Conservation (phyloP, 2,797 vertebrate genomes). For the Menidia menidia region DNA sequence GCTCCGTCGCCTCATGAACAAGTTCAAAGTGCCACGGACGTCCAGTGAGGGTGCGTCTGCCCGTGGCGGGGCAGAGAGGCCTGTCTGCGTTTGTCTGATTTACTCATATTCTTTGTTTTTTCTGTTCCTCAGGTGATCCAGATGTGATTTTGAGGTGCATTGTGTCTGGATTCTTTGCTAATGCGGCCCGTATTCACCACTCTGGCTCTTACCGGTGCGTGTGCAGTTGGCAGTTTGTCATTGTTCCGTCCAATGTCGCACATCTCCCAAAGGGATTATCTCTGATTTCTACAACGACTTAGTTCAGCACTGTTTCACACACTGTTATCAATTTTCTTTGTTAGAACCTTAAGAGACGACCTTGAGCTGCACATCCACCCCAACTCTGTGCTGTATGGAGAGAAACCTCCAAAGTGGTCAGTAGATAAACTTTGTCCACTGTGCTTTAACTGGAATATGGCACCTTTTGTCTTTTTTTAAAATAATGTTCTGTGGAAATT, state of each 20-base stretch:
- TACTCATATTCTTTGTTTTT: background rate
- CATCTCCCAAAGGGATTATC: background rate
- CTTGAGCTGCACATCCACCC: slow-evolving; percentile 97
- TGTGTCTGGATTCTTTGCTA: slow-evolving; percentile 95
- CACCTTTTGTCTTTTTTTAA: background rate
- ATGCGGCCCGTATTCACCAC: slow-evolving; percentile 96
- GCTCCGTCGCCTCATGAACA: slow-evolving; percentile 94
- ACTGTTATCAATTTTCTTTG: background rate
- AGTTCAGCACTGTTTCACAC: background rate
- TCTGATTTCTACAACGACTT: background rate
- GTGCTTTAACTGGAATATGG: background rate
- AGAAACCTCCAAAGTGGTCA: slow-evolving; percentile 98
- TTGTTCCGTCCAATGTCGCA: background rate
- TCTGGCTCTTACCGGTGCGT: slow-evolving; percentile 93
- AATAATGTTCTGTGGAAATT: background rate
- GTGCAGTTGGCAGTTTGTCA: background rate
- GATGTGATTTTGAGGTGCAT: slow-evolving; percentile 96
- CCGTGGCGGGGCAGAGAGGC: background rate
- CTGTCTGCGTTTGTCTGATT: background rate
- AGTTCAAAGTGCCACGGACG: slow-evolving; percentile 95
- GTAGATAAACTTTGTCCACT: slow-evolving; percentile 25
- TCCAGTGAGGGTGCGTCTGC: slow-evolving; percentile 91
- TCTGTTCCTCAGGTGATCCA: slow-evolving; percentile 87
- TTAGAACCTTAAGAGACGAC: slow-evolving; percentile 95
- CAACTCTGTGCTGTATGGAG: slow-evolving; percentile 93